Base-by-base conservation (phyloP, 2,113 vertebrate genomes). In the Pangasianodon hypophthalmus region DNA sequence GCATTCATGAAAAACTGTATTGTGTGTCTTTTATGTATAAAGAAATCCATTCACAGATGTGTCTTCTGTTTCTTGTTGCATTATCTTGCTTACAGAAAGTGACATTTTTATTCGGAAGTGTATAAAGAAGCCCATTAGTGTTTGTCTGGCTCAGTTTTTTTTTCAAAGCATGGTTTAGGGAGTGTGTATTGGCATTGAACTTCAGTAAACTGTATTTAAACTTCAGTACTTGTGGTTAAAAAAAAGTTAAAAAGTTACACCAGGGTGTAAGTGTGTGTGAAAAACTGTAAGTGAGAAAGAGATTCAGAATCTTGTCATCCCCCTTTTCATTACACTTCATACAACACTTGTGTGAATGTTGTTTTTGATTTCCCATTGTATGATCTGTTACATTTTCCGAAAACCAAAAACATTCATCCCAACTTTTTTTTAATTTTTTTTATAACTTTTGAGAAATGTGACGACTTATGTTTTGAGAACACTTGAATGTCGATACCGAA, bases 11-110 rank as follows among this genome's bases (percentile, higher is more conserved):
- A 84, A 84, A 84, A 60, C 19, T 84, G 82, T 62, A 84, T 62
- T 84, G 82, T 44, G 56, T 85, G 10, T 64, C 58, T 64, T 85
- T 85, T 46, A 62, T 44, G 58, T 85, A 44, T 26, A 85, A 85
- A 48, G 84, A 29, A 44, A 4, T 85, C 58, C 60, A 18, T 85
- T 85, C 84, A 85, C 84, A 85, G 83, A 85, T 48, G 83, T 64
- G 83, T 64, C 83, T 46, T 46, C 58, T 64, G 84, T 18, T 64
- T 50, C 58, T 44, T 67, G 29, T 85, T 85, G 84, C 84, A 85
- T 85, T 64, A 85, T 64, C 84, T n/a, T 46, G 84, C 84, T 64
- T 85, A 85, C 56, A 16, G 84, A 85, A 85, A 85, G 84, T 85
- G 84, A 85, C 84, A 4, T 67, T 85, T 62, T 85, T 85, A 85